Percentiles rank a stretch among this genome's conserved stretches.
Evolutionary conservation across 2,113 vertebrate species (phyloP).

Genomic region (Pelecanus crispus): DNA sequence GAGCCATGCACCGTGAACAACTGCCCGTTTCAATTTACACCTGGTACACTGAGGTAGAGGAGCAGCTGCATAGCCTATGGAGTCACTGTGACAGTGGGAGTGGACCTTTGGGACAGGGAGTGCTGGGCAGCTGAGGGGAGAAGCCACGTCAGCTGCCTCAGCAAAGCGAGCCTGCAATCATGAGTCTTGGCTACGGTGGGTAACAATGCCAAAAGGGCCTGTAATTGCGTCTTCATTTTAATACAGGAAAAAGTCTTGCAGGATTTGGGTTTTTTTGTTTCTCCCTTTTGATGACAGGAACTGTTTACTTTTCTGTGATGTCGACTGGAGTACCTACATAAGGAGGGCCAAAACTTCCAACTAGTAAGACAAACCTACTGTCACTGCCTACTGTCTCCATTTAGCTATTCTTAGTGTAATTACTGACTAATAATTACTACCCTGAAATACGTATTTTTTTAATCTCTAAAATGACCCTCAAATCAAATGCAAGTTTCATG

Average conservation of each 20-base stretch:
- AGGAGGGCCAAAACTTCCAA: background rate
- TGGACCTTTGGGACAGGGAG: background rate
- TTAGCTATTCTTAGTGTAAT: background rate
- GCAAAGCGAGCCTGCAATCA: background rate
- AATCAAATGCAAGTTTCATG: background rate
- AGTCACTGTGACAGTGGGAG: background rate
- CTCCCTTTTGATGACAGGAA: background rate
- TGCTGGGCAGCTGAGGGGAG: background rate
- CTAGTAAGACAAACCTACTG: background rate
- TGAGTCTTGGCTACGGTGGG: background rate
- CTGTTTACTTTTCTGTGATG: background rate
- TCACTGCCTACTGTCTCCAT: background rate
- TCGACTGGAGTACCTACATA: background rate
- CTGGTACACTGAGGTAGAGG: background rate
- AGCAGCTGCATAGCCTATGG: background rate
- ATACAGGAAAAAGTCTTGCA: background rate
- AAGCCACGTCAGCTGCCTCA: background rate
- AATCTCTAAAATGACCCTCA: background rate
- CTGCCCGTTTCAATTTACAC: background rate
- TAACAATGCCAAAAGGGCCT: fast-evolving
- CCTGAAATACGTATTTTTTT: background rate
- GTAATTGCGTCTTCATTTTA: background rate
- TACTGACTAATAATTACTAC: background rate
- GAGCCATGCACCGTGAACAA: fast-evolving
- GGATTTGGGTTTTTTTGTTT: background rate